Conservation (phyloP, 2,113 vertebrate species). For the Argyrosomus japonicus region DNA sequence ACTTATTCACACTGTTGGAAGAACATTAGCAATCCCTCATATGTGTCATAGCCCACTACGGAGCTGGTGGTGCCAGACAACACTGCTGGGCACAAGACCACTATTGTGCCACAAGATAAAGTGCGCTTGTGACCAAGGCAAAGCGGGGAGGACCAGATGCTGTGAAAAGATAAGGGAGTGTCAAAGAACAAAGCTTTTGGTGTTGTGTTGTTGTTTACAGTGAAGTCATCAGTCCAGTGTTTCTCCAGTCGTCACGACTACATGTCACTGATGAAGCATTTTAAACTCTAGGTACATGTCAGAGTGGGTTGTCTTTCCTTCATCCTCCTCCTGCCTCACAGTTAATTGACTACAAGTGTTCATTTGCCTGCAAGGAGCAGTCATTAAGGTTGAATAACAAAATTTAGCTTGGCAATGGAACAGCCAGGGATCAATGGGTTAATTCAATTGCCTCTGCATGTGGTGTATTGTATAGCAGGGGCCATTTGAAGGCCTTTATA, state of each 20-base stretch:
- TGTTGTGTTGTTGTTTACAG: conserved; percentile 86
- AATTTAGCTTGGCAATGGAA: conserved; percentile 74
- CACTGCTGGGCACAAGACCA: conserved; percentile 87
- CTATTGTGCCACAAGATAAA: conserved; percentile 91
- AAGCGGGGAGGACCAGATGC: conserved; percentile 77
- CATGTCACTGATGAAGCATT: conserved; percentile 16
- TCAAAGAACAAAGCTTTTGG: conserved; percentile 86
- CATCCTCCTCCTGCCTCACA: conserved; percentile 58
- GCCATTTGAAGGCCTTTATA: conserved; percentile 67
- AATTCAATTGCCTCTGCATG: conserved; percentile 78
- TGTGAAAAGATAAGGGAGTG: conserved; percentile 78
- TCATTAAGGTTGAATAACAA: conserved; percentile 80
- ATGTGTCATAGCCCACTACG: conserved; percentile 83
- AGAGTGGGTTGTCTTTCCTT: conserved; percentile 62
- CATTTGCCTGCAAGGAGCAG: conserved; percentile 77
- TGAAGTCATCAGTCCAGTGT: conserved; percentile 47
- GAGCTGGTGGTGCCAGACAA: conserved; percentile 85
- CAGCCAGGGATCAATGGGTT: conserved; percentile 78
- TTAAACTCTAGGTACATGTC: conserved; percentile 39
- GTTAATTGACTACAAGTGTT: conserved; percentile 83
- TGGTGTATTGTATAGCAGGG: conserved; percentile 69
- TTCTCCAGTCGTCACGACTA: conserved; percentile 38
- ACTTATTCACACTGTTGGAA: conserved; percentile 38
- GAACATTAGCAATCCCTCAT: conserved; percentile 62
- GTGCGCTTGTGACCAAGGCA: conserved; percentile 83